phyloP scores from a whole-genome alignment of 2,888 invertebrate genomes.

The Drosophila macrospina region DNA sequence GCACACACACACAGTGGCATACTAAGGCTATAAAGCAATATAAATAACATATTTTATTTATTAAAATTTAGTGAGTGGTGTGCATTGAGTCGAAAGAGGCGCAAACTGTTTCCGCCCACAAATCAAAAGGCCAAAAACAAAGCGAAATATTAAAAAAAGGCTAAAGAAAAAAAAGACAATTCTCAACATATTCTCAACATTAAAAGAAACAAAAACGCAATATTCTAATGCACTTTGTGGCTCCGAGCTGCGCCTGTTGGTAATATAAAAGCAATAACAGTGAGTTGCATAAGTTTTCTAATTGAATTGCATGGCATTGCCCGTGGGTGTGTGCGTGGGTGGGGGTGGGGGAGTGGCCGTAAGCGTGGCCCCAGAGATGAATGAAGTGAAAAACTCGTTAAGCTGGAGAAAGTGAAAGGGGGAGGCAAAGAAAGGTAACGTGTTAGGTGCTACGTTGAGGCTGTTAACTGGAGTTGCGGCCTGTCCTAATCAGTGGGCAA shows the following conservation, averaged over 20 bases:
- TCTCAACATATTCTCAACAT: conserved; percentile 16
- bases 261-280: conserved; percentile 43
- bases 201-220: conserved; percentile 34
- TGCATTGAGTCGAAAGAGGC: conserved; percentile 70
- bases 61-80: conserved; percentile 78
- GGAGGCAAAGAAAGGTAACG: conserved; percentile 48
- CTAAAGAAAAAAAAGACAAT: conserved; percentile 5
- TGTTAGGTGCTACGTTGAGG: conserved; percentile 42
- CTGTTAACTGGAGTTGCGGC: conserved; percentile 66
- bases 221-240: conserved; percentile 70
- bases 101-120: conserved; percentile 58
- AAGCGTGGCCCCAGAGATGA: conserved; percentile 32
- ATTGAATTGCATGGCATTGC: conserved; percentile 63
- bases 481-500: conserved; percentile 80
- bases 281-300: conserved; percentile 70
- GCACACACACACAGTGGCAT: conserved; percentile 7
- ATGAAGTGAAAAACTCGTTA: conserved; percentile 74
- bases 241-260: conserved; percentile 50
- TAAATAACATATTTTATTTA: conserved; percentile 79
- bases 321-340: conserved; percentile 5
- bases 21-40: conserved; percentile 71
- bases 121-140: conserved; percentile 11
- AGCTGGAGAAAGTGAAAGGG: conserved; percentile 15
- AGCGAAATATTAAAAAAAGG: background rate
- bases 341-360: conserved; percentile 2